A percentile compares a stretch with the other conserved stretches of the same genome.
Conservation (phyloP, 1,140 invertebrate species). For the Orussus abietinus region DNA sequence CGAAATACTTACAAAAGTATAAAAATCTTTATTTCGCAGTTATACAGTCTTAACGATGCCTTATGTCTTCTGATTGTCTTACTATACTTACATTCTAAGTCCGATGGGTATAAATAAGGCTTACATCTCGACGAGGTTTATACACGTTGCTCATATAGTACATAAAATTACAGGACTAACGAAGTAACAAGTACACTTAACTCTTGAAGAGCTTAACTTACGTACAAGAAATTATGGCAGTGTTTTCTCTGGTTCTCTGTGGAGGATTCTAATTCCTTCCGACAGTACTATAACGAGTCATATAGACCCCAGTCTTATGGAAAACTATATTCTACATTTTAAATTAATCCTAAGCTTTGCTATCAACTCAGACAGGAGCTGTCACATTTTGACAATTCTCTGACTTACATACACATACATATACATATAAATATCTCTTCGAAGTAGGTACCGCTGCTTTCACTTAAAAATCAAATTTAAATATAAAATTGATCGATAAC, state of each 20-base stretch:
- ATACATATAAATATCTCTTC: no score
- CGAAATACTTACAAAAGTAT: constrained; percentile 42
- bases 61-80: constrained; percentile 7
- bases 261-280: constrained; percentile 21
- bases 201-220: constrained; percentile 26
- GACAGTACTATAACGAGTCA: constrained; percentile 19
- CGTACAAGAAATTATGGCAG: constrained; percentile 41
- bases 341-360: no score
- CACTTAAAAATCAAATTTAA: no score
- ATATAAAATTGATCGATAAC: no score
- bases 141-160: constrained; percentile 16
- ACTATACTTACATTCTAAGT: constrained; percentile 20
- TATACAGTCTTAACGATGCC: constrained; percentile 31
- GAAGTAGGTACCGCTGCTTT: no score
- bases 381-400: no score
- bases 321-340: constrained; percentile 24
- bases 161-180: no score
- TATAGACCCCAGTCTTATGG: constrained; percentile 32
- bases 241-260: constrained; percentile 34
- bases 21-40: constrained; percentile 35
- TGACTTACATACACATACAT: no score
- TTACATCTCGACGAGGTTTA: constrained; percentile 20
- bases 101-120: constrained; percentile 14
- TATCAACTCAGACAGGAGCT: no score
- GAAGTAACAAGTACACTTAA: constrained; percentile 17